Percentiles rank a stretch among this genome's conserved stretches.
phyloP scores from a whole-genome alignment of 1,140 invertebrate species.

The Bombus soroeensis region DNA sequence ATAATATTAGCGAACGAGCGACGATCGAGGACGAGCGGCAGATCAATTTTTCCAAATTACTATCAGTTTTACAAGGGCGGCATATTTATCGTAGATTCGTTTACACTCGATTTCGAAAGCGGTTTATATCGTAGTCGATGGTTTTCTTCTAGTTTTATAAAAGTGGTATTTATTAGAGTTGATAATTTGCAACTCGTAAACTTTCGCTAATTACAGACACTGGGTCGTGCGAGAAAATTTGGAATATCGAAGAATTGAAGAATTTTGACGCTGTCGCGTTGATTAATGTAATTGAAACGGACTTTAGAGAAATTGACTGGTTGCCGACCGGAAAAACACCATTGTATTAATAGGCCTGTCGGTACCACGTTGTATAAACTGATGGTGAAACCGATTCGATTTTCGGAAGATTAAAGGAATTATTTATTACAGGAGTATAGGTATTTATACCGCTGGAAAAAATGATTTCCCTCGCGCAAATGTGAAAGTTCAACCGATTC shows the following conservation, averaged over 20 bases:
- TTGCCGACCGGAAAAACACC: too few species aligned
- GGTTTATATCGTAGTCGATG: too few species aligned
- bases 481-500: slow-evolving; percentile 31
- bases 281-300: background rate
- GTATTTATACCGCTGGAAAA: background rate
- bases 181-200: too few species aligned
- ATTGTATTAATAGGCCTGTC: background rate
- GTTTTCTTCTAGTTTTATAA: too few species aligned
- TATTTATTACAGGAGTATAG: background rate
- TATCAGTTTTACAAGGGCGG: too few species aligned
- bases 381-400: background rate
- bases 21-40: too few species aligned
- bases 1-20: background rate
- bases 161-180: too few species aligned
- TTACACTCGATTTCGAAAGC: too few species aligned
- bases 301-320: background rate
- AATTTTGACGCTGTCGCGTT: background rate
- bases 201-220: background rate
- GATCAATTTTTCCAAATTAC: background rate
- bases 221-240: background rate
- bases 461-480: background rate
- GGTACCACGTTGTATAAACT: too few species aligned
- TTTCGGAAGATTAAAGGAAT: background rate
- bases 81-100: too few species aligned
- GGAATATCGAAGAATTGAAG: background rate